These are phyloP conservation scores for Lemur catta DNA, from an alignment of 2,797 vertebrate genomes.

Conservation along the genomic window DNA sequence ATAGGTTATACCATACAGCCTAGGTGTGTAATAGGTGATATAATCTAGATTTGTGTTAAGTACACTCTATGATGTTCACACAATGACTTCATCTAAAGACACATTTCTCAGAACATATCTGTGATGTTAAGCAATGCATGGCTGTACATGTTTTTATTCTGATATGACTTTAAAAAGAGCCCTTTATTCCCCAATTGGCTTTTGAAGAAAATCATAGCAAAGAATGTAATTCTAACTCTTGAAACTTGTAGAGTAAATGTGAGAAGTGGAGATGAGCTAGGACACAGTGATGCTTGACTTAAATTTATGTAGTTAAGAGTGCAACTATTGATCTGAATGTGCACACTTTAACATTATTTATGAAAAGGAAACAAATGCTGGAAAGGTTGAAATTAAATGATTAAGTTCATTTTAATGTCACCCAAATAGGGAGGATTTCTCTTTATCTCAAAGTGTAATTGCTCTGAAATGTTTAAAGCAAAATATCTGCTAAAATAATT, in stretches of 20 bases:
- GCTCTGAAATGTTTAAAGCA: conserved; percentile 31
- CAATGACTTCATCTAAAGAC: neutral
- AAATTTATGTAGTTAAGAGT: neutral
- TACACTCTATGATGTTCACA: neutral
- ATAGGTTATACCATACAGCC: neutral
- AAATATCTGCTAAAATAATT: conserved; percentile 27
- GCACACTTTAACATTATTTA: neutral
- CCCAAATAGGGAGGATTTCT: neutral
- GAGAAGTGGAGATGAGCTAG: neutral
- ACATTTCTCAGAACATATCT: neutral
- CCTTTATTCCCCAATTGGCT: neutral
- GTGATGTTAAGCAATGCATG: neutral
- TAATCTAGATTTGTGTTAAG: neutral
- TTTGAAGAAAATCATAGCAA: neutral
- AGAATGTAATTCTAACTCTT: neutral
- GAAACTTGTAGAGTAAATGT: neutral
- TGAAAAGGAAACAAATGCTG: neutral
- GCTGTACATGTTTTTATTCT: neutral
- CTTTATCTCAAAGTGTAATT: conserved; percentile 33
- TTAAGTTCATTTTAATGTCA: neutral
- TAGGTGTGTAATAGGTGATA: neutral
- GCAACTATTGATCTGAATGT: neutral
- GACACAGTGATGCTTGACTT: neutral
- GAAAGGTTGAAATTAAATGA: neutral
- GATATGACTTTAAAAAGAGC: neutral